Conservation (phyloP, 2,888 invertebrate genomes). For the Habroteleia sp. region DNA sequence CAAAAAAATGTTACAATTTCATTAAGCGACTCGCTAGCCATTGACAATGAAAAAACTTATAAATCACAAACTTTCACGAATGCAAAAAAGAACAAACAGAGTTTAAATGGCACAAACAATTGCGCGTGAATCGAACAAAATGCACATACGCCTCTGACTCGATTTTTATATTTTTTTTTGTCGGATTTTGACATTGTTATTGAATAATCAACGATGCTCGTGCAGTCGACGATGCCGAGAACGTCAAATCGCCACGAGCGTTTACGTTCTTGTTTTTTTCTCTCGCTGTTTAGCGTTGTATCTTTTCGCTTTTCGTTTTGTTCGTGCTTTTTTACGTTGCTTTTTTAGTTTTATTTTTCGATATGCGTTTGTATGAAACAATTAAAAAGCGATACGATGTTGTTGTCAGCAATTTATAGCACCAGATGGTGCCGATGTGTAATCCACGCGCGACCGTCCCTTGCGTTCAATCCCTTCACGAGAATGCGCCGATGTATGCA, state of each 20-base stretch:
- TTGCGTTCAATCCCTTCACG: background rate
- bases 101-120: slow-evolving; percentile 22
- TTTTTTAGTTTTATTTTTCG: slow-evolving; percentile 18
- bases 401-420: slow-evolving; percentile 48
- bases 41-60: slow-evolving; percentile 37
- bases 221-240: background rate
- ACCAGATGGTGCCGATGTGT: slow-evolving; percentile 52
- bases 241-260: slow-evolving; percentile 27
- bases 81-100: slow-evolving; percentile 21
- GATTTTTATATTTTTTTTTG: slow-evolving; percentile 23
- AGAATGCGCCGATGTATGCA: slow-evolving; percentile 29
- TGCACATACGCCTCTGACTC: slow-evolving; percentile 1
- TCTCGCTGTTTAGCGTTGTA: slow-evolving; percentile 2
- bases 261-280: slow-evolving; percentile 13
- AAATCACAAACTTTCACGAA: slow-evolving; percentile 31
- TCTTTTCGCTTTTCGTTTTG: slow-evolving; percentile 1
- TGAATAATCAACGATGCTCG: slow-evolving; percentile 34
- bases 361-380: slow-evolving; percentile 30
- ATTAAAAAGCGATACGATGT: slow-evolving; percentile 47
- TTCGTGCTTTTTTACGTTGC: background rate
- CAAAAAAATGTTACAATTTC: slow-evolving; percentile 35
- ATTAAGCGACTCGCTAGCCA: slow-evolving; percentile 36
- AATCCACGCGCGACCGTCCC: slow-evolving; percentile 33
- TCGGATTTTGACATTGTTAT: slow-evolving; percentile 43
- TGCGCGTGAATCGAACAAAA: slow-evolving; percentile 7